Base-by-base conservation (phyloP, 2,113 vertebrate species). In the Columba janthina region DNA sequence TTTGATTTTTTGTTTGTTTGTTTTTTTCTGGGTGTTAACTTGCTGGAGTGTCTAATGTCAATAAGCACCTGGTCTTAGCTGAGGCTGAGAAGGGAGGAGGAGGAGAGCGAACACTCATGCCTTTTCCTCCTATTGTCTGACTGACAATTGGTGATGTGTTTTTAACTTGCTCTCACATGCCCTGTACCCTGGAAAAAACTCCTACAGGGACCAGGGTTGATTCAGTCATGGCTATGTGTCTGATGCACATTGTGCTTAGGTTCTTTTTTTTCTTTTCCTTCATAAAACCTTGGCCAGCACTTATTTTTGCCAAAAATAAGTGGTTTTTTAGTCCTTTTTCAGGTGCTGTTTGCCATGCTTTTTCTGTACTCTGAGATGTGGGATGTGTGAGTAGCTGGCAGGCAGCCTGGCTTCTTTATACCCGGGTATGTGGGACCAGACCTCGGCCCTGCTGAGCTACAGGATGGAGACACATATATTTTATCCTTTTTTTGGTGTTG, bases 211-310 rank as follows among this genome's bases (percentile, higher is more conserved):
- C 44, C 2, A 5, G 20, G 38, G 24, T 21, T 6, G 56, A 54
- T 73, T 79, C 1, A 0, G 22, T 67, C 25, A 4, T 1, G 12
- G 38, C 48, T 3, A 0, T 34, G 24, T 32, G 36, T 34, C 34
- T 84, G 31, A 56, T 0, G 0, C 34, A 57, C 78, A 15, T 11
- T 42, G 29, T 0, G 0, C 8, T 32, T 56, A 4, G 7, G 3
- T 54, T 34, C 11, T 28, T 34, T 61, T 76, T 56, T 44, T 44
- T 19, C 29, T 75, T 83, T 74, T 28, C n/a, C 19, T 73, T 95
- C 42, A 12, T 10, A 66, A 76, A 83, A 38, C 19, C 67, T 44
- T 58, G 56, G 24, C 28, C 28, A 48, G 7, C 20, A 3, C 44
- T n/a, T 78, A 6, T 56, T 13, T 36, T 51, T 51, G 4, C 18